Evolutionary conservation across 2,113 vertebrate genomes (phyloP).

Genomic region (Bucco capensis): DNA sequence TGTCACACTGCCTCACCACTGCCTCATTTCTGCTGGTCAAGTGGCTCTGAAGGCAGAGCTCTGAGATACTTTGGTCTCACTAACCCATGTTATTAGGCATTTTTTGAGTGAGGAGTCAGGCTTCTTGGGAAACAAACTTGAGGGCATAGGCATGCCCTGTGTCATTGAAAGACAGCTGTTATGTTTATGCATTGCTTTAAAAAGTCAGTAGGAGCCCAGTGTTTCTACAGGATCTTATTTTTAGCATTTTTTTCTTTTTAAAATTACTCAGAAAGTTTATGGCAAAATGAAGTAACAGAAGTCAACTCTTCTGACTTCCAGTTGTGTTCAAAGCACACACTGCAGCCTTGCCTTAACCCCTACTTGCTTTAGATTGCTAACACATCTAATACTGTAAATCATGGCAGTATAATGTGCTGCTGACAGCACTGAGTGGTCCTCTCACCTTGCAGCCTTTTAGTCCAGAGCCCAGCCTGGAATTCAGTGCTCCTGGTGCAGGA

Average conservation of each 20-base stretch:
- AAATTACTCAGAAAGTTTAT: neutral
- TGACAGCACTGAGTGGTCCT: accelerated
- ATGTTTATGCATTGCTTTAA: neutral
- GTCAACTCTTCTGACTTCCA: neutral
- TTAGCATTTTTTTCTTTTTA: neutral
- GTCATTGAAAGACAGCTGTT: neutral
- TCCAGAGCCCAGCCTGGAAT: neutral
- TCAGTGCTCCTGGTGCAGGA: neutral
- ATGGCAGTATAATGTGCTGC: neutral
- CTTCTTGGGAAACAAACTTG: neutral
- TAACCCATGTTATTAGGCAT: neutral
- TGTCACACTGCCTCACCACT: too few species aligned
- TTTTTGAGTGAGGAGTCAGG: neutral
- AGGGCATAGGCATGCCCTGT: neutral
- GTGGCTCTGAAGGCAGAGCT: neutral
- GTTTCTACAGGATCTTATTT: neutral
- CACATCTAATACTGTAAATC: neutral
- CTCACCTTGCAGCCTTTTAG: neutral
- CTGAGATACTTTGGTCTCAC: neutral
- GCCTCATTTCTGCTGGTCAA: neutral
- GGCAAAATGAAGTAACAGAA: neutral
- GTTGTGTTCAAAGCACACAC: neutral
- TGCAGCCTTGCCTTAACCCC: neutral
- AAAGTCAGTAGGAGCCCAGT: neutral
- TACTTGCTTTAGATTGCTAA: neutral